phyloP scores from a whole-genome alignment of 2,888 invertebrate genomes.

The Zeuzera pyrina region DNA sequence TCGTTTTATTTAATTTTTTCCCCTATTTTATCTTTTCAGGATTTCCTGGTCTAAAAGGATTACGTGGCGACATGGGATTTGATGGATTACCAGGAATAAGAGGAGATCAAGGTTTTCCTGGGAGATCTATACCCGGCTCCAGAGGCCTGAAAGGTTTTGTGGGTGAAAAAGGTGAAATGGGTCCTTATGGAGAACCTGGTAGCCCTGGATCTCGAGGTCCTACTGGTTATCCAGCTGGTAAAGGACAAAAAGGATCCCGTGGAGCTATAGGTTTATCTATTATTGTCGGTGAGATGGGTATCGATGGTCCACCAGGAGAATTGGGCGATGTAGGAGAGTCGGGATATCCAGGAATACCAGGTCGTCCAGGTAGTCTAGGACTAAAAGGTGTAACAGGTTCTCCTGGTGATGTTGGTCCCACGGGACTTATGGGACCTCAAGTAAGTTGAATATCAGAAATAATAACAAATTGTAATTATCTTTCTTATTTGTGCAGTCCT shows the following conservation, averaged over 20 bases:
- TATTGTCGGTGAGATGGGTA: constrained; percentile 50
- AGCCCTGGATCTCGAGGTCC: constrained; percentile 57
- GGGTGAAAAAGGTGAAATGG: constrained; percentile 77
- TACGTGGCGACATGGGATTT: constrained; percentile 42
- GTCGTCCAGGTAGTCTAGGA: constrained; percentile 63
- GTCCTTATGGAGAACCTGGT: constrained; percentile 77
- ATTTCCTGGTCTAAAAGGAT: constrained; percentile 36
- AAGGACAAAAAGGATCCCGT: constrained; percentile 65
- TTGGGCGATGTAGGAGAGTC: constrained; percentile 71
- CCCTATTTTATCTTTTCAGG: constrained; percentile 21
- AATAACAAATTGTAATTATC: too few relatives aligned
- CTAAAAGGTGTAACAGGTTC: constrained; percentile 49
- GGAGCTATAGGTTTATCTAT: constrained; percentile 63
- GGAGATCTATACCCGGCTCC: constrained; percentile 41
- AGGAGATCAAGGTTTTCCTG: constrained; percentile 49
- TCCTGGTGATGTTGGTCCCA: constrained; percentile 71
- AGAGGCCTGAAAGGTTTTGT: constrained; percentile 77
- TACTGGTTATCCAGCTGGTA: constrained; percentile 76
- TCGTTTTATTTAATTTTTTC: too few relatives aligned
- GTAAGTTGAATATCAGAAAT: too few relatives aligned
- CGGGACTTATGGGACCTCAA: constrained; percentile 69
- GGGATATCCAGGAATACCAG: constrained; percentile 73
- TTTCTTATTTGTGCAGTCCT: too few relatives aligned
- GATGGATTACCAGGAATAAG: constrained; percentile 40
- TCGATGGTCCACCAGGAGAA: constrained; percentile 56